Evolutionary conservation across 1,140 invertebrate species (phyloP), one percentile per base, ranked within the genome.

Genomic region (Heliconius melpomene): DNA sequence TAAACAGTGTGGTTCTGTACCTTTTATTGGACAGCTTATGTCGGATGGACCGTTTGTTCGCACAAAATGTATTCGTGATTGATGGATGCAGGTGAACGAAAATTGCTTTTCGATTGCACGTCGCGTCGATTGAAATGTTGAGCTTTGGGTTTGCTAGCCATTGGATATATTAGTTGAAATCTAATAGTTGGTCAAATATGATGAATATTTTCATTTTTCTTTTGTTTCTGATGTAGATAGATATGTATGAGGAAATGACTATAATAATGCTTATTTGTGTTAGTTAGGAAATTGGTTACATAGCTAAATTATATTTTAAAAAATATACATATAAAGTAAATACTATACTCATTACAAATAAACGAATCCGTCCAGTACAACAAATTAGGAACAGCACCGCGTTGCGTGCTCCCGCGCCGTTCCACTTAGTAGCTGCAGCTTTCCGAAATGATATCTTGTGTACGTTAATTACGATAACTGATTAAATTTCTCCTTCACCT

Each of bases 1-100:
- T 93, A 93, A 93, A 92, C 86, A 84, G 84, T 85, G 81, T 81
- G 82, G 82, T 84, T 91, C 79, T 89, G 86, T 85, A 82, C 84
- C 83, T 85, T 85, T 86, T 85, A 85, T 86, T 86, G 82, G 82
- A 85, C 87, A 84, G 77, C 77, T 82, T 76, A 80, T 82, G 84
- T 82, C 75, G 79, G 78, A 82, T 77, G 82, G 71, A 83, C 78
- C 80, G 82, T 80, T 84, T 82, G 78, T 78, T 82, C 75, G 81
- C 74, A 80, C 80, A 74, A 81, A 85, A 82, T 84, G 82, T 78
- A 79, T 60, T 40, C 78, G 80, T 87, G 87, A 88, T 88, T 88
- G 87, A 86, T 87, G 86, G 82, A 84, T 86, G 76, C 79, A 82
- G 79, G 77, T 73, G 79, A 80, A 82, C 71, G 60, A 81, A 84